Evolutionary conservation across 2,113 vertebrate genomes (phyloP), one percentile per base, ranked within the genome.

Genomic region (Erpornis zantholeuca): DNA sequence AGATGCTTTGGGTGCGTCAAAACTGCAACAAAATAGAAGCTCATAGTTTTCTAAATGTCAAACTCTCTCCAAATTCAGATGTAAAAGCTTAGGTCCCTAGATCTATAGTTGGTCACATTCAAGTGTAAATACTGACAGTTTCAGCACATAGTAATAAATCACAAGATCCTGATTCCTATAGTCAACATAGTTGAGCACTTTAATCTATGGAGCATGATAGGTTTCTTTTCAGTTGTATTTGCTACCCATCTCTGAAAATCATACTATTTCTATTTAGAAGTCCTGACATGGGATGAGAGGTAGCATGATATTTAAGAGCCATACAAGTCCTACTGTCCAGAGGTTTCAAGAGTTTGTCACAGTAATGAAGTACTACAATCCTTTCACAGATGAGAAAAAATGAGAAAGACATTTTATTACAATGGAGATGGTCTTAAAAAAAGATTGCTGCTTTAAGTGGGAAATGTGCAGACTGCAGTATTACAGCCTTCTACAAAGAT

Each of bases 21-120:
- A 89, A 81, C 38, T 82, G 66, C 40, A 92, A 44, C 36, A 94
- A 88, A 64, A 83, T 25, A 53, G 87, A 59, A 76, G 42, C 49
- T 85, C 69, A 47, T 49, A 33, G 21, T 87, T 92, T 96, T 72
- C 56, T 76, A 89, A 91, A 94, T 57, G 53, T 84, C 91, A 91
- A 68, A 40, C 10, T 81, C 40, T 64, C 69, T 53, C 53, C 61
- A 76, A 75, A 94, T 76, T 79, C 81, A 91, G 40, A 72, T 23
- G 9, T 38, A 54, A 82, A 69, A 90, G 7, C 50, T 82, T 61
- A 63, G 50, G 59, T 61, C 59, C 45, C 63, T 79, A 78, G 49
- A 36, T 72, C 61, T 88, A 17, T 92, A 86, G 73, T 83, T 73
- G 33, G 44, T 57, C 60, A 76, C n/a, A 11, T 44, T 71, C 27